phyloP scores from a whole-genome alignment of 2,113 vertebrate species.

The Pteruthius melanotis region DNA sequence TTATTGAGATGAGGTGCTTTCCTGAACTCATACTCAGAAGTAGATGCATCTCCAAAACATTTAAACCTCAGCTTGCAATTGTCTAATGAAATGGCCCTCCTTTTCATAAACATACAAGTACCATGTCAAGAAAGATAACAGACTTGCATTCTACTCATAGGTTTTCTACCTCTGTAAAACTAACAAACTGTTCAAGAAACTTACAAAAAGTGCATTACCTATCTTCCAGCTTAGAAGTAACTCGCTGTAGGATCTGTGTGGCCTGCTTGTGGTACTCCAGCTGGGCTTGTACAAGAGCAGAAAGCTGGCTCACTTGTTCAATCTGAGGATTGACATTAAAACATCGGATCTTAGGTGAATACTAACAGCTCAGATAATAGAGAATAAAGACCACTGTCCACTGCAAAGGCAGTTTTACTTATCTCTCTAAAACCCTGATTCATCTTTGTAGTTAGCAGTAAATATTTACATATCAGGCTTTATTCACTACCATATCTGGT shows the following conservation, averaged over 20 bases:
- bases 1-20: not conserved
- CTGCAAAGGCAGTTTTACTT: not conserved
- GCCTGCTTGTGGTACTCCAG: conserved; percentile 95
- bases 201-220: conserved; percentile 72
- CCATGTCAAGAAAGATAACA: not conserved
- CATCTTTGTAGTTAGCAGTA: not conserved
- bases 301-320: conserved; percentile 97
- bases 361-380: not conserved
- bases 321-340: conserved; percentile 75
- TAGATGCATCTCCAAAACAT: not conserved
- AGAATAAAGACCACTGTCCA: not conserved
- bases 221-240: conserved; percentile 89
- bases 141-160: not conserved
- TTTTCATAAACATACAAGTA: not conserved
- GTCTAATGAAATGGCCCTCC: not conserved
- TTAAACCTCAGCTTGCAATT: not conserved
- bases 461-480: not conserved
- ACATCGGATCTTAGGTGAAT: not conserved
- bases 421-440: not conserved
- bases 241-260: conserved; percentile 89
- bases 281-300: conserved; percentile 93
- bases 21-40: not conserved
- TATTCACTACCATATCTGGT: not conserved
- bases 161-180: not conserved
- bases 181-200: not conserved